phyloP scores from a whole-genome alignment of 2,888 invertebrate species.

The Oligia fasciuncula region DNA sequence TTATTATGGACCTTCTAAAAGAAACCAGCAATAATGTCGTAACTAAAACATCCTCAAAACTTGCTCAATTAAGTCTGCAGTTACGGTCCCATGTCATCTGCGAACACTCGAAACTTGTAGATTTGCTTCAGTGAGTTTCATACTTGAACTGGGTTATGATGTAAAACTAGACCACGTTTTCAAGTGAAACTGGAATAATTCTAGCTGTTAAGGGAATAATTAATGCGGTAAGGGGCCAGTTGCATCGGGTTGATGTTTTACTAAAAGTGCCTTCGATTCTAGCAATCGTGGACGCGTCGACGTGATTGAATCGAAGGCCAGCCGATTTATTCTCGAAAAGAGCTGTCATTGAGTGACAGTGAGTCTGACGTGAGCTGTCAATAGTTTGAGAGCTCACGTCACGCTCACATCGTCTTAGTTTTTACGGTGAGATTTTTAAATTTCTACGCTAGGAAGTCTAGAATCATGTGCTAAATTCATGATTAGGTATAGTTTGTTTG shows the following conservation, averaged over 20 bases:
- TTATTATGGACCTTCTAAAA: not conserved
- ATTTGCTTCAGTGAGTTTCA: conserved; percentile 34
- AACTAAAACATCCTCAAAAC: conserved; percentile 55
- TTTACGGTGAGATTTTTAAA: not conserved
- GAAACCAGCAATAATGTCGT: not conserved
- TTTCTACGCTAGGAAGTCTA: too few relatives aligned
- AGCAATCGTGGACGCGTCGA: not conserved
- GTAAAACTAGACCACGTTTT: conserved; percentile 33
- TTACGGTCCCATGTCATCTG: conserved; percentile 23
- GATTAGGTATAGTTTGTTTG: too few relatives aligned
- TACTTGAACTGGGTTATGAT: conserved; percentile 30
- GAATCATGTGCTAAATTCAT: too few relatives aligned
- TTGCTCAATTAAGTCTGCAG: conserved; percentile 63
- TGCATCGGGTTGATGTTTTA: not conserved
- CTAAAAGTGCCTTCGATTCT: not conserved
- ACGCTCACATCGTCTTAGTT: not conserved
- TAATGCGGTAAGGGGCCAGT: not conserved
- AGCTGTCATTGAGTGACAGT: not conserved
- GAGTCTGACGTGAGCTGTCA: not conserved
- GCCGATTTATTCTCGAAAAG: not conserved
- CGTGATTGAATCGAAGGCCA: not conserved
- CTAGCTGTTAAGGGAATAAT: not conserved
- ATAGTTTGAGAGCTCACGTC: not conserved
- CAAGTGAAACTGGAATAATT: conserved; percentile 26
- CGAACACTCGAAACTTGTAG: conserved; percentile 37